Percentiles rank a stretch among this genome's conserved stretches.
phyloP scores from a whole-genome alignment of 2,797 vertebrate species.

The Gorsachius magnificus region DNA sequence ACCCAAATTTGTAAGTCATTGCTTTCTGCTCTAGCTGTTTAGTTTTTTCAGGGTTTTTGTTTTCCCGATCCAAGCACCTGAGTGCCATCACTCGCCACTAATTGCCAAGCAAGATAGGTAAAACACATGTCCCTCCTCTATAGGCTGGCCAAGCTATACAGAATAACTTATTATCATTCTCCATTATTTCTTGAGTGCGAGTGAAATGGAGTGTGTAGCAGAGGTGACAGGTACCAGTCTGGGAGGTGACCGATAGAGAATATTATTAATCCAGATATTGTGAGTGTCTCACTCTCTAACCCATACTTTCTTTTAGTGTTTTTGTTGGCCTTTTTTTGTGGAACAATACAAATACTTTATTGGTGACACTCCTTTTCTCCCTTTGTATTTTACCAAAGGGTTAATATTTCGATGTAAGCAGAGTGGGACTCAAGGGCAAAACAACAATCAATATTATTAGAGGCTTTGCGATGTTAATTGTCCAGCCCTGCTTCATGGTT shows the following conservation, averaged over 20 bases:
- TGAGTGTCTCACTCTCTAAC: background rate
- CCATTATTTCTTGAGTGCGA: background rate
- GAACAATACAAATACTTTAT: background rate
- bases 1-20: background rate
- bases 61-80: background rate
- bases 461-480: constrained; percentile 57
- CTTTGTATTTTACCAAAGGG: constrained; percentile 5
- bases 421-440: constrained; percentile 46
- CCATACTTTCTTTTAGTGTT: background rate
- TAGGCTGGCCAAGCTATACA: background rate
- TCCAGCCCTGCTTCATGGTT: background rate
- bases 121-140: background rate
- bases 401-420: constrained; percentile 30
- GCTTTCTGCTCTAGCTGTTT: background rate
- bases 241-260: background rate
- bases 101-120: background rate
- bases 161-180: background rate
- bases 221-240: background rate
- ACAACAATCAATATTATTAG: constrained; percentile 63
- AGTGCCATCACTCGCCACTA: background rate
- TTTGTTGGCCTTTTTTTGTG: background rate
- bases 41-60: background rate
- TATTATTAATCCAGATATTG: background rate
- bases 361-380: background rate
- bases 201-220: background rate